Percentiles rank a stretch among this genome's conserved stretches.
Conservation (phyloP, 2,888 invertebrate genomes). For the Dermolepida albohirtum region DNA sequence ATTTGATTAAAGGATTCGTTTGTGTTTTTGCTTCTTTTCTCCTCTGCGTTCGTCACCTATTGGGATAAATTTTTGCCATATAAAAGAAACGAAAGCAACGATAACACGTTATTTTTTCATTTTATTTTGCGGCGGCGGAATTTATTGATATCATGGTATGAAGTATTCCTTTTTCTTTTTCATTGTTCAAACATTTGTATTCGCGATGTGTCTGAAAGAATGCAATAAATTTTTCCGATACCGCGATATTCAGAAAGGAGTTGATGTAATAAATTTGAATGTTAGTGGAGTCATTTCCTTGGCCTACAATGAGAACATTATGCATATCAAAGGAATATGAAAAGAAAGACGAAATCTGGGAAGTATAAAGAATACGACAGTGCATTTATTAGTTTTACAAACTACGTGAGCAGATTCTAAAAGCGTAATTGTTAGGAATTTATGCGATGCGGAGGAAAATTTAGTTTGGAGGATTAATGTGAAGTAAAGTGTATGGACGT, state of each 20-base stretch:
- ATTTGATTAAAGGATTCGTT: constrained; percentile 30
- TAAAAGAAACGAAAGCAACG: constrained; percentile 25
- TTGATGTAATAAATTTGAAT: constrained; percentile 36
- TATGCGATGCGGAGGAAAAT: too few species aligned
- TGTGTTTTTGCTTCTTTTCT: constrained; percentile 3
- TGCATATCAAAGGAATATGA: constrained; percentile 36
- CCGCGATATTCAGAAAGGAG: constrained; percentile 30
- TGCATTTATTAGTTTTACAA: constrained; percentile 11
- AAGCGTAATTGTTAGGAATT: too few species aligned
- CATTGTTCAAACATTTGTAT: constrained; percentile 34
- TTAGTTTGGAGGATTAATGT: too few species aligned
- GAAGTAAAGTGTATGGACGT: too few species aligned
- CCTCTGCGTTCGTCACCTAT: neutral
- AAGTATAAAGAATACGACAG: constrained; percentile 12
- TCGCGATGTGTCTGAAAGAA: constrained; percentile 24
- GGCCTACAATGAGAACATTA: constrained; percentile 24
- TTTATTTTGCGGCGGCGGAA: constrained; percentile 12
- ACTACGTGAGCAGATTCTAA: constrained; percentile 3
- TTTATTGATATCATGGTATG: constrained; percentile 35
- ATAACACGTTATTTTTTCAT: constrained; percentile 6
- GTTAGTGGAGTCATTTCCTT: constrained; percentile 25
- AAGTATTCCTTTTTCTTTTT: constrained; percentile 20
- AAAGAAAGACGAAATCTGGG: constrained; percentile 16
- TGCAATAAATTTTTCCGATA: constrained; percentile 36
- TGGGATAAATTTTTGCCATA: constrained; percentile 14